Conservation (phyloP, 1,140 invertebrate genomes). For the Drosophila tsacasi region DNA sequence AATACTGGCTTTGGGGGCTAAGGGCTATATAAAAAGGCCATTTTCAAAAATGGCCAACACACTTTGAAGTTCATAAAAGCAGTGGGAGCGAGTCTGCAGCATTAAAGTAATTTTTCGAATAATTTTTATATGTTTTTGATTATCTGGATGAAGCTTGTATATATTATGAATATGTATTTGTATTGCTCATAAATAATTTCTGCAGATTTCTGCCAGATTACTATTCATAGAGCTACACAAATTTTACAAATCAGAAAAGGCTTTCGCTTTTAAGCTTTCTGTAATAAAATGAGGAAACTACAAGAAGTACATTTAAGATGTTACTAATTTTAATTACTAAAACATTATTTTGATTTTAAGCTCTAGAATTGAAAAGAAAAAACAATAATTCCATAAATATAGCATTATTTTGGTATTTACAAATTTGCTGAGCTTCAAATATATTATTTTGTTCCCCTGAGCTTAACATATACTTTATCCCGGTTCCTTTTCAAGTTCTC, state of each 20-base stretch:
- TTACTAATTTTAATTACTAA: too few species aligned
- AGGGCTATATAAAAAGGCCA: constrained; percentile 12
- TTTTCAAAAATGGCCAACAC: constrained; percentile 16
- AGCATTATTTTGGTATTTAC: too few species aligned
- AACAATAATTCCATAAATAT: too few species aligned
- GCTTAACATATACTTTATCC: background rate
- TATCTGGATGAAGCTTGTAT: background rate
- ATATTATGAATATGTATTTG: background rate
- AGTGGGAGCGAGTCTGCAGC: too few species aligned
- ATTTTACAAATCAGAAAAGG: too few species aligned
- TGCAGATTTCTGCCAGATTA: too few species aligned
- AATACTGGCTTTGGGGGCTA: background rate
- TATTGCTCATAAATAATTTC: background rate
- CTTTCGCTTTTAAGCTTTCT: too few species aligned
- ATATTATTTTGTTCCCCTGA: background rate
- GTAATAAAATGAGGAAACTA: too few species aligned
- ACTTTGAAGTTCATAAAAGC: constrained; percentile 1
- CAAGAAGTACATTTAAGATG: too few species aligned
- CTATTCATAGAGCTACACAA: too few species aligned
- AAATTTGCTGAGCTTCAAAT: background rate
- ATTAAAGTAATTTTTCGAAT: background rate
- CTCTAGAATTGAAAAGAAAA: too few species aligned
- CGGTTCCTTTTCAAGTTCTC: background rate
- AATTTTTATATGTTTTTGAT: background rate
- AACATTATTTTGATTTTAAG: too few species aligned